phyloP scores from a whole-genome alignment of 2,113 vertebrate genomes.

The Larimichthys crocea region DNA sequence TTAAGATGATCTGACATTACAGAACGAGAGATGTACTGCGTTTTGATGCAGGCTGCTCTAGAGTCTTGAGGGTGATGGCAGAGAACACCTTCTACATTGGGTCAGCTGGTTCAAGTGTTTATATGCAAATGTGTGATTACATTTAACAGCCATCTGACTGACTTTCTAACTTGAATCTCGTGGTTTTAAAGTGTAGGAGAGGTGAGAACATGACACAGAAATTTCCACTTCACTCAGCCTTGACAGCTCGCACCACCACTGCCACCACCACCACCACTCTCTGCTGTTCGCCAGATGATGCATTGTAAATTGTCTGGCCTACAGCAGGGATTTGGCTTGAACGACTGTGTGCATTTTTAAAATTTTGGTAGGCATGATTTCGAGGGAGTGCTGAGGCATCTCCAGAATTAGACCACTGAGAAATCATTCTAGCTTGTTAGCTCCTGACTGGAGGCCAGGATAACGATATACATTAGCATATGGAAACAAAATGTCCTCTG shows the following conservation, averaged over 20 bases:
- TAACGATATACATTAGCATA: constrained; percentile 9
- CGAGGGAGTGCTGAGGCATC: constrained; percentile 30
- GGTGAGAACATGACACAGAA: constrained; percentile 13
- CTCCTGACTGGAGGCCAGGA: constrained; percentile 4
- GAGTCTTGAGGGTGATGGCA: constrained; percentile 4
- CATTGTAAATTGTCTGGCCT: constrained; percentile 21
- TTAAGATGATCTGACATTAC: constrained; percentile 60
- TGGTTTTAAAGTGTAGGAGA: constrained; percentile 12
- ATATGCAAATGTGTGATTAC: constrained; percentile 7
- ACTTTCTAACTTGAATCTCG: not conserved
- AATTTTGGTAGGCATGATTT: constrained; percentile 31
- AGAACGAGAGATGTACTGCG: constrained; percentile 24
- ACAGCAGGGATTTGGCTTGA: constrained; percentile 24
- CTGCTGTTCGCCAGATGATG: constrained; percentile 32
- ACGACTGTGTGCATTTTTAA: constrained; percentile 18
- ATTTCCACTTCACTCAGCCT: constrained; percentile 3
- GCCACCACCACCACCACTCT: constrained; percentile 15
- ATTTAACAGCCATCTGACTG: not conserved
- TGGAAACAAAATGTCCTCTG: not conserved
- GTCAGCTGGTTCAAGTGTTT: constrained; percentile 21
- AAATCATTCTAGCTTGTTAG: constrained; percentile 36
- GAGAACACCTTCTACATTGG: constrained; percentile 19
- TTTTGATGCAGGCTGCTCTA: constrained; percentile 24
- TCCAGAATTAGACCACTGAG: constrained; percentile 41
- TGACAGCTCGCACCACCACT: constrained; percentile 35